Conservation (phyloP, 2,113 vertebrate species). For the Nicator chloris region DNA sequence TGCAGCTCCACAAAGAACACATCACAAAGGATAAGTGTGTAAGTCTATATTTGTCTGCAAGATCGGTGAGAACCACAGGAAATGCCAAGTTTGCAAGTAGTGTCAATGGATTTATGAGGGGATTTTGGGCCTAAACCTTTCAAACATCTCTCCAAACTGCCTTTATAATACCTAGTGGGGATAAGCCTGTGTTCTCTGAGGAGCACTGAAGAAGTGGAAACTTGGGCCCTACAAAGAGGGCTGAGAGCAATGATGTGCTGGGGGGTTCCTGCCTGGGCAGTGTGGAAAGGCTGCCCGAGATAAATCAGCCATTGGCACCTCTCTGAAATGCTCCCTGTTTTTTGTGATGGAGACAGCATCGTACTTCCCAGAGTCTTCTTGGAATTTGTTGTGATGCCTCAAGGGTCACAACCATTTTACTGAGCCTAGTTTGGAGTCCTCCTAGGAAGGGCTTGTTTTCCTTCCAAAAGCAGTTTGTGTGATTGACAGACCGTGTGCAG, state of each 20-base stretch:
- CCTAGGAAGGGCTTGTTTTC: background rate
- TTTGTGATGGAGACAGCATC: background rate
- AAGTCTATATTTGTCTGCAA: background rate
- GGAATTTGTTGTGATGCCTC: background rate
- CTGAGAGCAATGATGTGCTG: background rate
- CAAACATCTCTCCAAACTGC: background rate
- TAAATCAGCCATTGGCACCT: background rate
- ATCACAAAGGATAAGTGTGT: background rate
- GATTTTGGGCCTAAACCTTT: background rate
- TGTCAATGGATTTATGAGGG: background rate
- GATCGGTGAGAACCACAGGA: background rate
- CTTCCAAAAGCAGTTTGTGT: background rate
- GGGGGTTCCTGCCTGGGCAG: accelerated
- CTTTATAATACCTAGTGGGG: background rate
- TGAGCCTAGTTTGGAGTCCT: background rate
- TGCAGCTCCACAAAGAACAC: background rate
- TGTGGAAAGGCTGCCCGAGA: background rate
- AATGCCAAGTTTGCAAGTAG: background rate
- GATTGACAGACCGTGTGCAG: background rate
- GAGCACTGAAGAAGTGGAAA: background rate
- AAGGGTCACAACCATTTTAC: background rate
- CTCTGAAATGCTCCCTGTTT: background rate
- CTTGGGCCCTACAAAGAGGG: accelerated
- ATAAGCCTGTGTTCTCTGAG: background rate
- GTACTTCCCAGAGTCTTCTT: background rate